Evolutionary conservation across 2,888 invertebrate genomes (phyloP), one percentile per base, ranked within the genome.

Genomic region (Patella caerulea): DNA sequence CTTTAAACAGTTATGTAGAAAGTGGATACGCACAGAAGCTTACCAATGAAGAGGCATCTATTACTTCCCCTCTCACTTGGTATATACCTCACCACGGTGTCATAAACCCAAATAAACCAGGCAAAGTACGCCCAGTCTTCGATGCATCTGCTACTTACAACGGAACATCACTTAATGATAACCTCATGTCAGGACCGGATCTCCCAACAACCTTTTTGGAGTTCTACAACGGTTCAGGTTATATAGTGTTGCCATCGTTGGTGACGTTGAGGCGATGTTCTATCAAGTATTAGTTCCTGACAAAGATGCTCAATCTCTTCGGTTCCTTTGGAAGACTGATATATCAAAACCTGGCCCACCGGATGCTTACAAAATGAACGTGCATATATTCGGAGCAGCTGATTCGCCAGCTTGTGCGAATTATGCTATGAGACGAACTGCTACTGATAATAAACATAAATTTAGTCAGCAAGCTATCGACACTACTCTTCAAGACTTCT

Each of bases 151-250:
- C 77, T 12, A 73, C n/a, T 19, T 71, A 73, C 71, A 73, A 77
- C 24, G 76, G 79, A 54, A 74, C 73, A 19, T 76, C 76, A 12
- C 59, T 79, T 2, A 79, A 79, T 59, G 74, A 79, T 56, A 56
- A 56, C 56, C 56, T 56, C n/a, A 56, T 56, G 56, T 17, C 56
- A 2, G 56, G 56, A 17, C 56, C 15, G n/a, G 56, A 56, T n/a
- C 56, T 56, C 15, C 56, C 17, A 56, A 56, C 17, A 56, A 19
- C 19, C 71, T 71, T 2, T 71, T 71, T 71, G 71, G 71, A 29
- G 11, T 71, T 34, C 12, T 71, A 19, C 71, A 19, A 19, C 3
- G 71, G 34, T 71, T 71, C 24, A 4, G 29, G n/a, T 24, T 71
- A 24, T 71, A 71, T 71, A 34, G 19, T 15, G 19, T 71, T 0